Conservation (phyloP, 2,113 vertebrate genomes). For the Otis tarda region DNA sequence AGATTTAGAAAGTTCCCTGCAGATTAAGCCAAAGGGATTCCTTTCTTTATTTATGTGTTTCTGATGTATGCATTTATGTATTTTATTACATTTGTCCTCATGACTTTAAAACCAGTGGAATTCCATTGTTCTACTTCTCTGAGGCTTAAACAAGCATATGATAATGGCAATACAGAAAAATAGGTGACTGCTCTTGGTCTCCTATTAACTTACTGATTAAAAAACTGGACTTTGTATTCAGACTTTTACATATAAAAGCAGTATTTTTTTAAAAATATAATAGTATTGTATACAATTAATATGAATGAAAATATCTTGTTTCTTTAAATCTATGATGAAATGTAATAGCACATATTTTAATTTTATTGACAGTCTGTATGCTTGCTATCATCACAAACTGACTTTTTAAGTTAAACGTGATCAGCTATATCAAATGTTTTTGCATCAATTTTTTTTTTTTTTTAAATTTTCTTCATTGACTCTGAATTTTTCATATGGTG, state of each 20-base stretch:
- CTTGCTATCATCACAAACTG: not conserved
- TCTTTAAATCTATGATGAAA: not conserved
- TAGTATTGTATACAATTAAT: not conserved
- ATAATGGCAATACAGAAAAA: not conserved
- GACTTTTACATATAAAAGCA: not conserved
- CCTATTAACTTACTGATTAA: not conserved
- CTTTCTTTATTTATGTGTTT: not conserved
- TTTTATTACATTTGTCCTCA: not conserved
- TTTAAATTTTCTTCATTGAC: not conserved
- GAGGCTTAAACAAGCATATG: not conserved
- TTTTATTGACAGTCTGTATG: not conserved
- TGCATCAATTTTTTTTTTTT: not conserved
- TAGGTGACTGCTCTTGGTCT: not conserved
- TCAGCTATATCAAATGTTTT: not conserved
- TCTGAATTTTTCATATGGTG: not conserved
- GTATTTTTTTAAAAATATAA: not conserved
- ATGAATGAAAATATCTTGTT: not conserved
- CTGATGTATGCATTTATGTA: not conserved
- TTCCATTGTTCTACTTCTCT: not conserved
- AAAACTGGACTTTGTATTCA: not conserved
- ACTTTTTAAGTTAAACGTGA: not conserved
- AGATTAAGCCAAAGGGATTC: not conserved
- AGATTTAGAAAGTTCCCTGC: not conserved
- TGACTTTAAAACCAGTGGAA: not conserved
- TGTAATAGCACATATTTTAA: not conserved